Base-by-base conservation (phyloP, 2,888 invertebrate species). In the Nomada flava region DNA sequence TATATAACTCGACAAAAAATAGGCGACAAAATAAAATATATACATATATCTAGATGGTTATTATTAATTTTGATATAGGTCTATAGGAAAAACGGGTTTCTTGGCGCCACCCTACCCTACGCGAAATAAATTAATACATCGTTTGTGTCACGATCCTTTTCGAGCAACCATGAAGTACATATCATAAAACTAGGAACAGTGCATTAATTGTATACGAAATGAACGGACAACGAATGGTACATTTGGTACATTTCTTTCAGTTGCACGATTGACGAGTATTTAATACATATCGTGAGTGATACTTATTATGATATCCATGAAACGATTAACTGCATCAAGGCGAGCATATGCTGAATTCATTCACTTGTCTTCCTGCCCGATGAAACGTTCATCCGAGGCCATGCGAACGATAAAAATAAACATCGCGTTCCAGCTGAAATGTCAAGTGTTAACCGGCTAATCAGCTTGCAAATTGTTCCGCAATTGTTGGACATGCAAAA, bases 391-490 rank as follows among this genome's bases (percentile, higher is more conserved):
- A 53, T 53, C 1, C 2, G 60, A 15, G 15, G 47, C 15, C 15
- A 23, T 1, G 15, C 10, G 36, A 60, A 60, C n/a, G 67, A 23
- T 44, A 50, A 59, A n/a, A 11, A 47, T 52, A 67, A 44, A 20
- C 50, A 52, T 11, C 23, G 60, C n/a, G 59, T 15, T 23, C 20
- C 13, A 10, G 9, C 29, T 42, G 57, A 79, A 79, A 63, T 71
- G 79, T 57, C 79, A 74, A 44, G 52, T 70, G 81, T 79, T 70
- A 79, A 82, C 20, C 23, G 70, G 70, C 62, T 71, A 82, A 82
- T 82, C 65, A 79, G 79, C 67, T 82, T 82, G 81, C 74, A 74
- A 82, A 82, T 82, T 23, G 73, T 57, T 15, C 23, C 18, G 65
- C 57, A 57, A 82, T 69, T 69, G 67, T 65, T 47, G 53, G 23